Evolutionary conservation across 2,797 vertebrate genomes (phyloP).

Genomic region (Tragopan temminckii): DNA sequence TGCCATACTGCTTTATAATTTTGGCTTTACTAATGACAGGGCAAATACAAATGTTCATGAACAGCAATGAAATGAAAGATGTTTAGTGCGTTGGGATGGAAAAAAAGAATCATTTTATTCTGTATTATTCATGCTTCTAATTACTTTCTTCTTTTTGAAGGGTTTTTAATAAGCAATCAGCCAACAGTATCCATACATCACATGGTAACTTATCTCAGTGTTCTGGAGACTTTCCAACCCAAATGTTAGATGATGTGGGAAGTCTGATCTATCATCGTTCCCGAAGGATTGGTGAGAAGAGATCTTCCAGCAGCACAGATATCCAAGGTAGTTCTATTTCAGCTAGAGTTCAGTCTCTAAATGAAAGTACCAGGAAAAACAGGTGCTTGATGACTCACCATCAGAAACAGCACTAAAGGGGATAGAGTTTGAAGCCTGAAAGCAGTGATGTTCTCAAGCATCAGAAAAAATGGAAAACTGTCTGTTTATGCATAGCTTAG

Average conservation of each 20-base stretch:
- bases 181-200: slow-evolving; percentile 83
- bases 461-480: background rate
- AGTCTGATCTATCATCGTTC: slow-evolving; percentile 81
- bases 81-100: background rate
- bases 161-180: slow-evolving; percentile 84
- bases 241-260: slow-evolving; percentile 87
- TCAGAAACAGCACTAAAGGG: background rate
- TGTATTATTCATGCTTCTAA: background rate
- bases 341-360: background rate
- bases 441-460: background rate
- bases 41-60: background rate
- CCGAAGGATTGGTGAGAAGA: slow-evolving; percentile 88
- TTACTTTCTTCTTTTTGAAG: slow-evolving; percentile 76
- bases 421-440: background rate
- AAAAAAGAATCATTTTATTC: background rate
- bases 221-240: slow-evolving; percentile 84
- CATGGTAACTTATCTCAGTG: slow-evolving; percentile 88
- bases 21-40: background rate
- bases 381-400: background rate
- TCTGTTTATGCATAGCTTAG: background rate
- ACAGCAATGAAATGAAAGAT: background rate
- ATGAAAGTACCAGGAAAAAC: background rate
- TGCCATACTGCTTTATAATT: background rate
- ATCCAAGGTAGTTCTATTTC: slow-evolving; percentile 86
- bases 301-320: slow-evolving; percentile 89